phyloP scores from a whole-genome alignment of 2,113 vertebrate genomes.

The Aegypius monachus region DNA sequence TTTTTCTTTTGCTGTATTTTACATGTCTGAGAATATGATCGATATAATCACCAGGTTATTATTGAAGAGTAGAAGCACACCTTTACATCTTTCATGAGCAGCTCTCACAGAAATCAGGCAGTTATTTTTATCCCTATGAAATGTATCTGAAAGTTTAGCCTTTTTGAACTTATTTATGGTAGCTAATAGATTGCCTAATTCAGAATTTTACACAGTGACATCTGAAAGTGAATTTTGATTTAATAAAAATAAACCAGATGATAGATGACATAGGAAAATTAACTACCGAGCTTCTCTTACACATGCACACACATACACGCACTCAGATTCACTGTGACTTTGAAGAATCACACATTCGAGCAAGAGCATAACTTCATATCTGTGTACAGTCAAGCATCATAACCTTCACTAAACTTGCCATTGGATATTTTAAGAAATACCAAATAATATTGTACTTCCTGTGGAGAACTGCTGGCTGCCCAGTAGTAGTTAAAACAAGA shows the following conservation, averaged over 20 bases:
- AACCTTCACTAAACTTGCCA: neutral
- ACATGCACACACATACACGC: no score
- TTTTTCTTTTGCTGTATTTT: neutral
- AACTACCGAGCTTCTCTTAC: neutral
- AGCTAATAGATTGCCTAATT: neutral
- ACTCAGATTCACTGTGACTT: neutral
- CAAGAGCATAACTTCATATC: neutral
- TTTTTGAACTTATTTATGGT: neutral
- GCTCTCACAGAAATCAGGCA: neutral
- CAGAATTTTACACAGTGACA: neutral
- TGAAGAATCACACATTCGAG: neutral
- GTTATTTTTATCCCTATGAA: neutral
- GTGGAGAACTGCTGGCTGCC: neutral
- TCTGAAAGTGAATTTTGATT: neutral
- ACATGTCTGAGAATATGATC: neutral
- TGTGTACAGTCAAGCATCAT: neutral
- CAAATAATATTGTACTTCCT: slow-evolving; percentile 34
- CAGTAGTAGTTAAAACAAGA: slow-evolving; percentile 1
- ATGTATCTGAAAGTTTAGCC: neutral
- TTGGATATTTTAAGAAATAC: slow-evolving; percentile 7
- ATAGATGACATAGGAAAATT: neutral
- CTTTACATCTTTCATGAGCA: neutral
- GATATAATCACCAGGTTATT: neutral
- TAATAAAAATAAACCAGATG: neutral
- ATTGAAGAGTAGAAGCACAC: neutral